phyloP scores from a whole-genome alignment of 2,888 invertebrate genomes.

The Coecobrya sp. region DNA sequence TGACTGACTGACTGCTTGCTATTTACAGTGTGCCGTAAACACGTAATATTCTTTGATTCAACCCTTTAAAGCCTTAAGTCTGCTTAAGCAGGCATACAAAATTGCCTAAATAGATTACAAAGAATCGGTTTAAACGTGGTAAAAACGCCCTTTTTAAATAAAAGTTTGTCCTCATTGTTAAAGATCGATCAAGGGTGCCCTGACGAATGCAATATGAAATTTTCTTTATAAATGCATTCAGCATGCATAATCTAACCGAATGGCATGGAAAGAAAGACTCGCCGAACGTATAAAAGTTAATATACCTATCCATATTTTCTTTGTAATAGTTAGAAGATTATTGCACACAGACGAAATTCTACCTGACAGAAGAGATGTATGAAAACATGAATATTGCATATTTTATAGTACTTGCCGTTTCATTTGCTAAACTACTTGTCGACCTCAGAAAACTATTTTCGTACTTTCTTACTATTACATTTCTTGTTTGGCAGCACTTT shows the following conservation, averaged over 20 bases:
- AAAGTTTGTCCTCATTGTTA: not conserved
- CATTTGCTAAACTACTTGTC: too few species aligned
- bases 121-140: not conserved
- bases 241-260: not conserved
- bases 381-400: too few species aligned
- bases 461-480: too few species aligned
- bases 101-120: conserved; percentile 10
- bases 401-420: too few species aligned
- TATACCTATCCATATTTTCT: too few species aligned
- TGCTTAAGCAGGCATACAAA: conserved; percentile 8
- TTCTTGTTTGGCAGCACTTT: too few species aligned
- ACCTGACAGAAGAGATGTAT: too few species aligned
- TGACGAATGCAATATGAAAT: not conserved
- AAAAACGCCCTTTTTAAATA: conserved; percentile 11
- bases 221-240: not conserved
- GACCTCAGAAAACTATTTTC: too few species aligned
- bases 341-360: too few species aligned
- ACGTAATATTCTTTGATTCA: not conserved
- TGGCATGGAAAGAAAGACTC: not conserved
- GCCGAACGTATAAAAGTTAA: not conserved
- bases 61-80: not conserved
- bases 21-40: not conserved
- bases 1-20: too few species aligned
- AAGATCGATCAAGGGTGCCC: not conserved
- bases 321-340: too few species aligned